Base-by-base conservation (phyloP, 2,113 vertebrate species). In the Urocitellus parryii region DNA sequence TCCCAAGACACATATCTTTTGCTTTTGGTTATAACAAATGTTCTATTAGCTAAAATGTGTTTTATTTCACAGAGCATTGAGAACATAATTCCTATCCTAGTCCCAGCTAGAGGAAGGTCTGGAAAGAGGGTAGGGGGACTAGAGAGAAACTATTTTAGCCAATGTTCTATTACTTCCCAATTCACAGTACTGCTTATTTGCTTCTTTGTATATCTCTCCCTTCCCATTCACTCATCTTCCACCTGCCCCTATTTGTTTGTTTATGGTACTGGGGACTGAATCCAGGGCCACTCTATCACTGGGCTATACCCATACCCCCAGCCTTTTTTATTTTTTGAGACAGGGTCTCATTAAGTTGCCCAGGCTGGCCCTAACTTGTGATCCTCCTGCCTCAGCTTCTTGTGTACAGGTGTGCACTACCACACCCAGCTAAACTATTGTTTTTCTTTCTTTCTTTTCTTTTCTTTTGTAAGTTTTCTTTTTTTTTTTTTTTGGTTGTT, bases 21-120 rank as follows among this genome's bases (percentile, higher is more conserved):
- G 61, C 82, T 93, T 91, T 96, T 45, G 42, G 25, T 76, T 77
- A 61, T 86, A 91, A 88, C 25, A 95, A 9, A 83, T 68, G 45
- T 72, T 88, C 56, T 91, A 0, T 51, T 82, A 74, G 25, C 48
- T 86, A 95, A 96, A 89, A 79, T 94, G 45, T 91, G 24, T 70
- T 95, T 34, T 83, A 76, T 4, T 48, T 67, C 58, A 90, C 34
- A 48, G 68, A 27, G 34, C 78, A n/a, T 0, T 88, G 63, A 61
- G 2, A 67, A 68, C 29, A 25, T 39, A 74, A 74, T 87, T 95
- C 68, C 96, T 83, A 76, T n/a, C 39, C 78, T 58, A 74, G 72
- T 80, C 74, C 24, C 13, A 88, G 4, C 73, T 78, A 65, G 34
- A 81, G 51, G 25, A 53, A 91, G 63, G 37, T 37, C 16, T 39